Evolutionary conservation across 1,140 invertebrate species (phyloP), one percentile per base, ranked within the genome.

Genomic region (Aphis gossypii): DNA sequence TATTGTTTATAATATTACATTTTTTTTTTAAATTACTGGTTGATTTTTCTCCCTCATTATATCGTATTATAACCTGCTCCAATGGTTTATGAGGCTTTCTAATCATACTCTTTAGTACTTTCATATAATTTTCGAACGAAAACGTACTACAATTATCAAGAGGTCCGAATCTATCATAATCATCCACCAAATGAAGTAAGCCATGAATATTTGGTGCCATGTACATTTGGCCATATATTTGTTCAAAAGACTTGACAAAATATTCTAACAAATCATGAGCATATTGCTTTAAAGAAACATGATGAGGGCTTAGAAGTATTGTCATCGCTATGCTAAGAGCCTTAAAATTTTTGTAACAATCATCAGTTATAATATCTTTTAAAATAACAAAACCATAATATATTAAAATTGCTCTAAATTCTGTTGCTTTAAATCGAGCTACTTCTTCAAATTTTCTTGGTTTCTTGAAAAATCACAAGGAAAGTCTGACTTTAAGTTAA

Each of bases 351-450:
- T 90, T 90, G n/a, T 90, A 90, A 44, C 56, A 68, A 35, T 54
- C n/a, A 56, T 54, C 51, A 68, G 35, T 7, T 23, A 60, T n/a
- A 41, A 56, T 54, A 90, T 90, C n/a, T 68, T 56, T 56, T 30
- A 95, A 94, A 44, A 95, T 95, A 46, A 95, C 93, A 83, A 95
- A 94, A 23, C 95, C 95, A 68, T 94, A 94, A 94, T 95, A 96
- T 21, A 95, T 90, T 18, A 95, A 89, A 94, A 95, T 95, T 35
- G 94, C 94, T 76, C 95, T 93, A 86, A 95, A 95, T 93, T 95
- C 95, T 48, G 94, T 95, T 38, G 95, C 95, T 94, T 95, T 95
- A 94, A 94, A 95, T 46, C 94, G 35, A 86, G 41, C 20, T 23
- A 86, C 30, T 46, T 86, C 84, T 44, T 86, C 41, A 11, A 86